Conservation (phyloP, 2,113 vertebrate genomes). For the Muscicapa adusta region DNA sequence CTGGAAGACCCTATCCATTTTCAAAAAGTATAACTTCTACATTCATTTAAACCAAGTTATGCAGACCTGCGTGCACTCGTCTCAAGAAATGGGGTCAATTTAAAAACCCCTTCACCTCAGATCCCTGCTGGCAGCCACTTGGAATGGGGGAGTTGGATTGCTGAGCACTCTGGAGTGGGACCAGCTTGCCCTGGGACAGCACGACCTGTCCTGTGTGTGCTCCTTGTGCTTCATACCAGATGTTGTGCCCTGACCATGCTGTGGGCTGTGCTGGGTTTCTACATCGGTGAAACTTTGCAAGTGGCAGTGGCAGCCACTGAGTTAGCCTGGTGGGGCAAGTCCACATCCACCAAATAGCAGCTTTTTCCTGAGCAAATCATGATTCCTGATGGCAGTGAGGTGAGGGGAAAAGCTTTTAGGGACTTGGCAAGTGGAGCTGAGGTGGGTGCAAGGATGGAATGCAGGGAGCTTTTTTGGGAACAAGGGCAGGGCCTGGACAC, state of each 20-base stretch:
- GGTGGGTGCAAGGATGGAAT: background rate
- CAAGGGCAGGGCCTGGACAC: rapidly evolving
- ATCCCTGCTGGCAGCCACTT: rapidly evolving
- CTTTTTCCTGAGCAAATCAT: background rate
- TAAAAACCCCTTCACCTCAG: rapidly evolving
- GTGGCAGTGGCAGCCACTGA: rapidly evolving
- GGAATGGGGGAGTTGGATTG: rapidly evolving
- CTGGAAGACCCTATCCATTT: background rate
- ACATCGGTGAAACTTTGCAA: rapidly evolving
- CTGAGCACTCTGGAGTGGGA: rapidly evolving
- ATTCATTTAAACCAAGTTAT: background rate
- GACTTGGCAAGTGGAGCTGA: background rate
- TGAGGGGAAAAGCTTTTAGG: rapidly evolving
- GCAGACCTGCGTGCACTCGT: background rate
- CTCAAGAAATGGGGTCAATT: background rate
- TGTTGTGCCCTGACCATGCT: rapidly evolving
- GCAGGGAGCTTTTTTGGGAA: no score
- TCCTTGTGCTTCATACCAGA: rapidly evolving
- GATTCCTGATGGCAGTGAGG: rapidly evolving
- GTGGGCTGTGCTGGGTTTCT: rapidly evolving
- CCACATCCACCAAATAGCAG: rapidly evolving
- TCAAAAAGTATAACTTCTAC: background rate
- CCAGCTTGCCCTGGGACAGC: rapidly evolving
- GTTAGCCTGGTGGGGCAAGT: background rate
- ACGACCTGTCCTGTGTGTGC: rapidly evolving